phyloP scores from a whole-genome alignment of 2,888 invertebrate genomes.

The Steinernema hermaphroditum region DNA sequence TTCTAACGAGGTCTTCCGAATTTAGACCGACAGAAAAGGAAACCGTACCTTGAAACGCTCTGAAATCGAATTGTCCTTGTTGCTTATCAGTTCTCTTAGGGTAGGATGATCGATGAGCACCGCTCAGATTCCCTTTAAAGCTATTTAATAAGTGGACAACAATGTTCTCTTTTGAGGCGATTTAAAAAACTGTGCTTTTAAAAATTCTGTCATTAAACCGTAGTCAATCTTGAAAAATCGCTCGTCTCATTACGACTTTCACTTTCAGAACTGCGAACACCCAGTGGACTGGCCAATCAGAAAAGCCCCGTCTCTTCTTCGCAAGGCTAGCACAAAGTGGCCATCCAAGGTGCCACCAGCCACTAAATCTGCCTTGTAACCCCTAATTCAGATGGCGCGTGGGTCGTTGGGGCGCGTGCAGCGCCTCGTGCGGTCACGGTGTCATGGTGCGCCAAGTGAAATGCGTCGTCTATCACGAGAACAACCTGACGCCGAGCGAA shows the following conservation, averaged over 20 bases:
- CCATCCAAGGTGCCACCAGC: not conserved
- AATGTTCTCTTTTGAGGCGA: no score
- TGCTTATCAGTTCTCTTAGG: no score
- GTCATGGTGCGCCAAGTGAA: conserved; percentile 26
- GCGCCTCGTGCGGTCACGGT: conserved; percentile 77
- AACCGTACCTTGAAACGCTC: no score
- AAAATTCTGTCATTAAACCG: no score
- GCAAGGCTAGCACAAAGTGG: not conserved
- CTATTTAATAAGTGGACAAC: no score
- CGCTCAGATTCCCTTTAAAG: no score
- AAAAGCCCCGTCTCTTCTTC: conserved; percentile 2
- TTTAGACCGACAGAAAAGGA: conserved; percentile 54
- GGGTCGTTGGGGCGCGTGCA: conserved; percentile 88
- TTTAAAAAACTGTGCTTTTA: no score
- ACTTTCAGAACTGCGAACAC: not conserved
- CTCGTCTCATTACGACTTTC: no score
- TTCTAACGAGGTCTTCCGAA: not conserved
- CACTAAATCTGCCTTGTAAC: not conserved
- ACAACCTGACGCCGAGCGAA: conserved; percentile 25
- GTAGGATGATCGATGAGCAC: no score
- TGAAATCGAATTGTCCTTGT: no score
- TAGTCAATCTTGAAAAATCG: no score
- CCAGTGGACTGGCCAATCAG: not conserved
- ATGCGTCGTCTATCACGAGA: conserved; percentile 30
- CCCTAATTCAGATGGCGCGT: conserved; percentile 75